Conservation (phyloP, 2,888 invertebrate genomes). For the Drosophila ustulata region DNA sequence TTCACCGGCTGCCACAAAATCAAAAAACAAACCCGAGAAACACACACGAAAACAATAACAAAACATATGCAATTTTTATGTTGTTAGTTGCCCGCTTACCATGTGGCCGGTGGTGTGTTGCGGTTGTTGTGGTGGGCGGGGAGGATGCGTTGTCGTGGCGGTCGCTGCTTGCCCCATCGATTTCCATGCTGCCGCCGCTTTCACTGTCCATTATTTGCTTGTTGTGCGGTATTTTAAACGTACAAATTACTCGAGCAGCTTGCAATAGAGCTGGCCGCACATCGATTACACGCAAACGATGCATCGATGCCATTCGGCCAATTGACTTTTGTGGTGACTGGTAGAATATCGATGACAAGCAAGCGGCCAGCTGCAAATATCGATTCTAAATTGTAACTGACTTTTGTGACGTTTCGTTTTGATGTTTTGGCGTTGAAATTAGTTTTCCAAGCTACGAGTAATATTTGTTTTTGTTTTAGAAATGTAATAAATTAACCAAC, state of each 20-base stretch:
- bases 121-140: background rate
- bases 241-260: conserved; percentile 22
- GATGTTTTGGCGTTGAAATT: too few species aligned
- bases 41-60: background rate
- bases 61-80: too few species aligned
- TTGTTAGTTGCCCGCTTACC: conserved; percentile 17
- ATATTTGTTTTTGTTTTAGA: background rate
- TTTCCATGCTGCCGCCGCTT: conserved; percentile 29
- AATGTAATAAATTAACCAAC: too few species aligned
- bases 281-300: background rate
- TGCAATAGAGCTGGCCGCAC: conserved; percentile 30
- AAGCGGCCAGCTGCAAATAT: too few species aligned
- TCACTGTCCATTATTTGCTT: conserved; percentile 43
- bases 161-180: background rate
- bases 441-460: too few species aligned
- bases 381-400: too few species aligned
- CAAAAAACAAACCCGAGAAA: background rate
- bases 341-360: too few species aligned
- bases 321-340: too few species aligned
- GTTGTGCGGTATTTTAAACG: conserved; percentile 5
- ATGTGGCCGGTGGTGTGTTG: conserved; percentile 5
- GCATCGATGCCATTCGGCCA: background rate
- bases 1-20: conserved; percentile 19
- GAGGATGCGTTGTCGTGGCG: conserved; percentile 7
- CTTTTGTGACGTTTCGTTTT: too few species aligned